Base-by-base conservation (phyloP, 2,797 vertebrate species). In the Danio choprae region DNA sequence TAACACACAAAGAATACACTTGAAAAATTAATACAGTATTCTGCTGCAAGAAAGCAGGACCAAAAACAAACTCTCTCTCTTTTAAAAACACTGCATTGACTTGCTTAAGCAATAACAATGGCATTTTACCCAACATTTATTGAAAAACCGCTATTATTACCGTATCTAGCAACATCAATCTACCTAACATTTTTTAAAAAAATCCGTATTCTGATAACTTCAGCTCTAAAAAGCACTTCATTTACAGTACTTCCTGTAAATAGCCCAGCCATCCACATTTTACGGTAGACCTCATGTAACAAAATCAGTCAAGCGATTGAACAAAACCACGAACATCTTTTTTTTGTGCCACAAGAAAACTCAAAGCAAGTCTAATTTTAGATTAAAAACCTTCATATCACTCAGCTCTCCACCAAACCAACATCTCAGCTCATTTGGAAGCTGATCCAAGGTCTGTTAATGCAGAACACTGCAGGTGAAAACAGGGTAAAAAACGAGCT, bases 371-470 rank as follows among this genome's bases (percentile, higher is more conserved):
- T 22, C 15, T 76, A 55, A 43, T 18, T 43, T 65, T 44, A 65
- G 51, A 67, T 18, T 43, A 58, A n/a, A 48, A 68, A 44, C 29
- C 29, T 29, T 3, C 29, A 29, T 3, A 29, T 29, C 29, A 29
- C 29, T 29, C 29, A 29, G 29, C 29, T 29, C 29, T 29, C 29
- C 29, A 29, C 0, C 8, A 48, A 48, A 46, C 12, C 12, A 59
- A 58, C n/a, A 65, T 15, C 50, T 44, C 10, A 65, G 41, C 15
- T 29, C 46, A 78, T 59, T 60, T 68, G 9, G 16, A 20, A 29
- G 40, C 48, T 44, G 68, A 79, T 71, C 60, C 62, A 55, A 76
- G 76, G 77, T 74, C 76, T 79, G 72, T 67, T 43, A 71, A 29
- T 29, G 29, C 29, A 29, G 29, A 29, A 29, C 29, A 29, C 29